Base-by-base conservation (phyloP, 2,888 invertebrate genomes). In the Sacculina carcini region DNA sequence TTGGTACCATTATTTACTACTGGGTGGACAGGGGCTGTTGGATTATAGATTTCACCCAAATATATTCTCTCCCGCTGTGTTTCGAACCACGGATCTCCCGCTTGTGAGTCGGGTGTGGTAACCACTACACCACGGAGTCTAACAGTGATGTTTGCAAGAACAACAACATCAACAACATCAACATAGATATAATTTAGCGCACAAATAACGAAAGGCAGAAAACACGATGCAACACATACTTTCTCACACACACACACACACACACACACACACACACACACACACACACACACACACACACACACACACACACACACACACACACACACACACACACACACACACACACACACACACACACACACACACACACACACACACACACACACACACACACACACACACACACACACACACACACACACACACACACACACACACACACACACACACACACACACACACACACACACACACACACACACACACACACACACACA, bases 331-430 rank as follows among this genome's bases (percentile, higher is more conserved):
- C 21, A 42, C 21, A 42, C 21, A 42, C 21, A 42, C 21, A 42
- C 21, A 42, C 21, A 42, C 21, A 42, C 21, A 42, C 21, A 42
- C 21, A 42, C 7, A 42, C 7, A 42, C 42, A 42, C 9, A 42
- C 9, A 34, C 34, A 34, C 34, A 34, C 34, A 34, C 34, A 34
- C 34, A 34, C 34, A 34, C 34, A 34, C 26, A 34, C 36, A 48
- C 24, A 48, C 36, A 48, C 24, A 48, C 26, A 48, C 26, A 48
- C 16, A 48, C 24, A 48, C 16, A 48, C 24, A 48, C 16, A 48
- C 24, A 34, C 16, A 34, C 24, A 34, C 16, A 48, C n/a, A 48
- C 26, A 32, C 14, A 48, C 24, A 48, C 24, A 32, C 36, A 21
- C 24, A 34, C 10, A 48, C 24, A 32, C 24, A 32, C 23, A 32